Base-by-base conservation (phyloP, 2,113 vertebrate genomes). In the Atlantisia rogersi region DNA sequence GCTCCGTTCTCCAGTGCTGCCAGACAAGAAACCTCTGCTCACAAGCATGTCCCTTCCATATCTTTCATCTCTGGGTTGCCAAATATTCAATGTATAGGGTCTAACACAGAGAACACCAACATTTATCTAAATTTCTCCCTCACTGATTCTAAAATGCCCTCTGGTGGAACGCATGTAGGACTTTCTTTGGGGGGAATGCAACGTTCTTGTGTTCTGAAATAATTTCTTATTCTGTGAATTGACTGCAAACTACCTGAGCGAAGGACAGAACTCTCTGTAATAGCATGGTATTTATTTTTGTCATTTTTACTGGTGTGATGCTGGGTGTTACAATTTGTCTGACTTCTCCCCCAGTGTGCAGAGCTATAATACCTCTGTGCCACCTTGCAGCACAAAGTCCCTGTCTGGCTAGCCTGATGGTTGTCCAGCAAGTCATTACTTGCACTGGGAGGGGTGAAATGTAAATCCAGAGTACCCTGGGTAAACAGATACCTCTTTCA, bases 401-500 rank as follows among this genome's bases (percentile, higher is more conserved):
- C 50, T 32, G 64, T 31, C 73, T 75, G 76, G 59, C 32, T 76
- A 71, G 69, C 19, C 67, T 39, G 10, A 12, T 50, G 50, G 50
- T 31, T 84, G 83, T 78, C 94, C 90, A 88, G 62, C 73, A 94
- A 93, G 91, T 73, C 80, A 84, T 92, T 82, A 76, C 83, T 85
- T 91, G 83, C 31, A 21, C 37, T 58, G 67, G 77, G 39, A 94
- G 68, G 48, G 60, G 79, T 64, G 85, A 93, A 94, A 93, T 69
- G 78, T 63, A 86, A 85, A 95, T 75, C 84, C 90, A 81, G 82
- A 73, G 60, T 37, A 81, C 39, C 62, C 71, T 82, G 86, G 65
- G 56, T 77, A 94, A 95, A 85, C n/a, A 89, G 62, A 79, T 71
- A 69, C 67, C 32, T 87, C 92, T 94, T 94, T 94, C 88, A 95